A percentile compares a stretch with the other conserved stretches of the same genome.
phyloP scores from a whole-genome alignment of 2,888 invertebrate species.

The Noctuana brunneofusca region DNA sequence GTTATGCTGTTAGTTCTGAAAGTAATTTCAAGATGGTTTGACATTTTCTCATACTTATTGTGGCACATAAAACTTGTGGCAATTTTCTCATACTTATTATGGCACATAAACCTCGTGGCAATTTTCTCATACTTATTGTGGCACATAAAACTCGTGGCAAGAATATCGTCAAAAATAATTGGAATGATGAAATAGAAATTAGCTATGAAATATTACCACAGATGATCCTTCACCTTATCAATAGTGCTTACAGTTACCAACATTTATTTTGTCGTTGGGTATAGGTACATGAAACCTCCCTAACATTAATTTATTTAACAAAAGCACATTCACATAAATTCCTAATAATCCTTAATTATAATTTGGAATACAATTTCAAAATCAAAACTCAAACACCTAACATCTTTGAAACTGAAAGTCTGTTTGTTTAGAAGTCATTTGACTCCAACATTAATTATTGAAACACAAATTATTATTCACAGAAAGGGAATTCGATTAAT shows the following conservation, averaged over 20 bases:
- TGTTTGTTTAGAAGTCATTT: neutral
- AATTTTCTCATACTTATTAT: neutral
- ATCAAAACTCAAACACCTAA: no score
- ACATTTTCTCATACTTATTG: neutral
- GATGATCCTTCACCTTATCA: no score
- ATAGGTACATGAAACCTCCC: no score
- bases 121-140: neutral
- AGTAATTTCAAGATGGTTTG: slow-evolving; percentile 1
- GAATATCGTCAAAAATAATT: neutral
- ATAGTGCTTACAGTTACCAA: no score
- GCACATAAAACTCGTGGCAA: neutral
- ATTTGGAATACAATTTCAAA: no score
- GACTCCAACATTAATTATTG: slow-evolving; percentile 6
- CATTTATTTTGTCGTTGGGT: no score
- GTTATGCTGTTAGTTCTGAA: neutral
- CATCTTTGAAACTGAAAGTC: neutral
- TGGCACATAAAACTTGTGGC: neutral
- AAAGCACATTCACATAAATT: no score
- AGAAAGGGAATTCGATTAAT: slow-evolving; percentile 11
- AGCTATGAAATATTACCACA: neutral
- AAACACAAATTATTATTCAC: slow-evolving; percentile 6
- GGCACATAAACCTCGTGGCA: neutral
- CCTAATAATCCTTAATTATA: no score
- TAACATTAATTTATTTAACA: no score
- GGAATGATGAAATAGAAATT: neutral